A percentile compares a stretch with the other conserved stretches of the same genome.
Evolutionary conservation across 2,797 vertebrate species (phyloP).

Genomic region (Rhinophrynus dorsalis): DNA sequence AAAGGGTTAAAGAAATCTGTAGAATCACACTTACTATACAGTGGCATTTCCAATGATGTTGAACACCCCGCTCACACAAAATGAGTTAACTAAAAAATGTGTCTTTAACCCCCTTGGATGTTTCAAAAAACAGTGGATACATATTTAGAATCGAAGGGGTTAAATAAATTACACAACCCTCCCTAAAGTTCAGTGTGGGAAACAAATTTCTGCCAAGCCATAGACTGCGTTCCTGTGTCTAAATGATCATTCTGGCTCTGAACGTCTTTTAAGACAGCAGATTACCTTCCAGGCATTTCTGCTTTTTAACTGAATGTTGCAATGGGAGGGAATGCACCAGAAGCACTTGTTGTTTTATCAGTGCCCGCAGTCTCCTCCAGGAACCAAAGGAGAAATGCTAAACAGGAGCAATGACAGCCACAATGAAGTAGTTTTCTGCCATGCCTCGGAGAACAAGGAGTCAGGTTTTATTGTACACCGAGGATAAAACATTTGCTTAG

Average conservation of each 20-base stretch:
- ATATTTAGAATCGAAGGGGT: background rate
- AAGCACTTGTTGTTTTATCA: background rate
- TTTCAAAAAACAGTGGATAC: too few species aligned
- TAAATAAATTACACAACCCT: background rate
- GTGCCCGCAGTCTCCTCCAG: background rate
- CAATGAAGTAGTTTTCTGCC: background rate
- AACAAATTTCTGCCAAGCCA: conserved; percentile 53
- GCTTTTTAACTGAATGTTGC: conserved; percentile 54
- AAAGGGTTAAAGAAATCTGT: too few species aligned
- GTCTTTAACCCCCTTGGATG: too few species aligned
- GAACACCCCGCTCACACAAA: too few species aligned
- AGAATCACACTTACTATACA: too few species aligned
- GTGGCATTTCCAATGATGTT: too few species aligned
- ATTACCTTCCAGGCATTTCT: conserved; percentile 54
- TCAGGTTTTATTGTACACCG: too few species aligned
- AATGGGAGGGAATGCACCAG: conserved; percentile 12
- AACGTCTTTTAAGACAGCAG: conserved; percentile 50
- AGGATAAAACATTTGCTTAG: too few species aligned
- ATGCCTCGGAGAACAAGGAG: background rate
- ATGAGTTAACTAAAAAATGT: too few species aligned
- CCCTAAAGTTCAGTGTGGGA: conserved; percentile 47
- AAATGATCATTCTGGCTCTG: conserved; percentile 57
- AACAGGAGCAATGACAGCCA: background rate
- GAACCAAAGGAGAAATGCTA: background rate
- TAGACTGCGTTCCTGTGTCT: conserved; percentile 51